phyloP scores from a whole-genome alignment of 2,888 invertebrate species.

The Troides helena region DNA sequence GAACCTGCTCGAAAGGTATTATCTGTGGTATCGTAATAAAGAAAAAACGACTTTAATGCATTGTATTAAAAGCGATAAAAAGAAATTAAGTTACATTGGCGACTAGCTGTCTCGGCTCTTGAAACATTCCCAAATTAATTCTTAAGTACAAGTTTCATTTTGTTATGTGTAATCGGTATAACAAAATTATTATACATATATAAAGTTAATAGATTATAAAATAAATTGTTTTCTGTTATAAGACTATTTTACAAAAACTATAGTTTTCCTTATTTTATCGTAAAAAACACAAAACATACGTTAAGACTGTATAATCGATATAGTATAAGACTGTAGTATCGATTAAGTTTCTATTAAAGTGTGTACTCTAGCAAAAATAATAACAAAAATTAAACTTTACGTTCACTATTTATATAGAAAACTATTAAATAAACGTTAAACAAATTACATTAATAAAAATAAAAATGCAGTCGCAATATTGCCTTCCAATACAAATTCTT shows the following conservation, averaged over 20 bases:
- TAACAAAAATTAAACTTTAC: background rate
- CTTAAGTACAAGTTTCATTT: conserved; percentile 23
- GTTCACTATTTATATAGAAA: background rate
- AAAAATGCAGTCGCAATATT: conserved; percentile 9
- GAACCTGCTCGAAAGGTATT: conserved; percentile 48
- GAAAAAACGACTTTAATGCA: conserved; percentile 46
- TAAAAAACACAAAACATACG: background rate
- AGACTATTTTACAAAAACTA: background rate
- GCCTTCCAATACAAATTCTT: conserved; percentile 17
- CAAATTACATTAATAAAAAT: background rate
- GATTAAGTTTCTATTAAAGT: background rate
- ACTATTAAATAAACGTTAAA: background rate
- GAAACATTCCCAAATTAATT: conserved; percentile 53
- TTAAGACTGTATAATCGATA: too few species aligned
- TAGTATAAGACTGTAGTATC: too few species aligned
- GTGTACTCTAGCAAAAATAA: background rate
- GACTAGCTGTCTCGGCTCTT: conserved; percentile 72
- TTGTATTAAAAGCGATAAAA: conserved; percentile 40
- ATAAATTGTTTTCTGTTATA: conserved; percentile 8
- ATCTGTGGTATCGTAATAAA: conserved; percentile 32
- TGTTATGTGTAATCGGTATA: conserved; percentile 6
- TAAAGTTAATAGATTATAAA: conserved; percentile 3
- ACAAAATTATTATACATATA: conserved; percentile 4
- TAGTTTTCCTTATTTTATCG: background rate
- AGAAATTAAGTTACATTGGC: conserved; percentile 44